phyloP scores from a whole-genome alignment of 2,797 vertebrate species.

The Xiphorhynchus erythropygius region DNA sequence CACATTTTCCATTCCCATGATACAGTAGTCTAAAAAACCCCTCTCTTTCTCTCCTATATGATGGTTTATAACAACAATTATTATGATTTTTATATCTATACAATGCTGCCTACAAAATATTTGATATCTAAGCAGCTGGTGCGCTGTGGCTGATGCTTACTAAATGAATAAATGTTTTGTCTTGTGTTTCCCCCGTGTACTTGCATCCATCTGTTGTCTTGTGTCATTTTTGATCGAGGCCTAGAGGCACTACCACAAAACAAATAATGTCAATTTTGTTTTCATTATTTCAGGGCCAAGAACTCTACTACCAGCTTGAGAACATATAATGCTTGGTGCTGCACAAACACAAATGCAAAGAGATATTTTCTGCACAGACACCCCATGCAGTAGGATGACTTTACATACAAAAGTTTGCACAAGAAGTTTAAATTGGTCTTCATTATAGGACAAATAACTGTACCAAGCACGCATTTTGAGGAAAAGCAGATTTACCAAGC shows the following conservation, averaged over 20 bases:
- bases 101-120: conserved; percentile 45
- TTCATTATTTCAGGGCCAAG: conserved; percentile 10
- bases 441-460: background rate
- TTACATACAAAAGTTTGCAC: background rate
- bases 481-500: background rate
- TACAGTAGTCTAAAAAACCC: background rate
- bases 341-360: background rate
- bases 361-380: background rate
- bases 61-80: conserved; percentile 9
- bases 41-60: background rate
- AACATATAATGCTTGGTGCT: background rate
- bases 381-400: fast-evolving
- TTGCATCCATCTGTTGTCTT: conserved; percentile 58
- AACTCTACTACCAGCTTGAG: background rate
- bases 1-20: background rate
- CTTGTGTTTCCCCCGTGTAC: background rate
- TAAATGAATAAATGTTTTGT: conserved; percentile 43
- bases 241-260: conserved; percentile 45
- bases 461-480: background rate
- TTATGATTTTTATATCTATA: conserved; percentile 35
- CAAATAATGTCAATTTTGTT: conserved; percentile 55
- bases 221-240: conserved; percentile 57
- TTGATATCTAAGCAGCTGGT: conserved; percentile 49
- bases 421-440: conserved; percentile 2
- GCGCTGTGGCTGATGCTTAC: background rate